These are phyloP conservation scores for Eleginops maclovinus DNA, from an alignment of 2,113 vertebrate species.

Conservation along the genomic window DNA sequence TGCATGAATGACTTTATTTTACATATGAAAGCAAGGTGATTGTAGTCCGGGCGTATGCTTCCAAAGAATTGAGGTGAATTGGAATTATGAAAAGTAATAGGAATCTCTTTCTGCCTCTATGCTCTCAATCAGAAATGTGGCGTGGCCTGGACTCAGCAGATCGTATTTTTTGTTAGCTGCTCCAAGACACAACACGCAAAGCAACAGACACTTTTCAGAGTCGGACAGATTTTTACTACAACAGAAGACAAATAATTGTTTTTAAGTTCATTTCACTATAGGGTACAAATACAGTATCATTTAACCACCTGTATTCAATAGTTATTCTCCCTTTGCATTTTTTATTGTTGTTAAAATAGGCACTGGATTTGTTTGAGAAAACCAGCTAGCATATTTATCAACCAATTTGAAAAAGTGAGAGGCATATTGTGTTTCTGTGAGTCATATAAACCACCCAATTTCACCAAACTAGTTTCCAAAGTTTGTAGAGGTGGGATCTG, in stretches of 20 bases:
- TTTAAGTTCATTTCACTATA: neutral
- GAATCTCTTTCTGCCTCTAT: conserved; percentile 9
- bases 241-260: conserved; percentile 5
- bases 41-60: neutral
- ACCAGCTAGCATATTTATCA: neutral
- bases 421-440: neutral
- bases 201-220: conserved; percentile 1
- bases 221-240: neutral
- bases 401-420: neutral
- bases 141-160: conserved; percentile 7
- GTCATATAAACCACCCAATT: neutral
- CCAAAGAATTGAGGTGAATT: conserved; percentile 28
- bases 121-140: conserved; percentile 19
- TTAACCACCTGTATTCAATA: neutral
- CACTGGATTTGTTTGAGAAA: conserved; percentile 1
- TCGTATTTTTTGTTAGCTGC: neutral
- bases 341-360: neutral
- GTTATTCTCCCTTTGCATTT: neutral
- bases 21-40: conserved; percentile 13
- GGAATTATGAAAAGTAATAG: conserved; percentile 26
- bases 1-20: conserved; percentile 21
- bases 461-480: conserved; percentile 16
- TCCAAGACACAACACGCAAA: neutral
- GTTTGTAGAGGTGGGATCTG: conserved; percentile 7
- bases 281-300: neutral